Evolutionary conservation across 2,113 vertebrate species (phyloP).

Genomic region (Gallinago media): DNA sequence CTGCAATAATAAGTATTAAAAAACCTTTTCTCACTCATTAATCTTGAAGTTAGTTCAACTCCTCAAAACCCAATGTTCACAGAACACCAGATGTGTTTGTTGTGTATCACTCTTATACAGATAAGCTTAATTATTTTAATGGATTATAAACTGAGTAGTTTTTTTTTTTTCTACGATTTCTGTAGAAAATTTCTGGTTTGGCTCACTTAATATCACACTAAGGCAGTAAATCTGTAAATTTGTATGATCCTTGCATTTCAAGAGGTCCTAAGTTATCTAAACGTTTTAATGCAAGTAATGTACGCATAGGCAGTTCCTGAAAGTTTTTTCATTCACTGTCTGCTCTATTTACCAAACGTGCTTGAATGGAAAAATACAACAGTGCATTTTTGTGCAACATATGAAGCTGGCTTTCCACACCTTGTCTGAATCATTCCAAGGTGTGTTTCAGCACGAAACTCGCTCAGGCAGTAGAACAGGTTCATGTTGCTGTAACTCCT

Average conservation of each 20-base stretch:
- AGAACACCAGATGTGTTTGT: background rate
- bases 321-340: background rate
- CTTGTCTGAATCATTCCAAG: slow-evolving; percentile 59
- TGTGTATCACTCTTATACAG: background rate
- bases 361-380: slow-evolving; percentile 69
- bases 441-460: slow-evolving; percentile 53
- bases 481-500: slow-evolving; percentile 66
- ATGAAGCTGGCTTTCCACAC: slow-evolving; percentile 53
- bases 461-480: slow-evolving; percentile 71
- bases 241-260: background rate
- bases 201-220: background rate
- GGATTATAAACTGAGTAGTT: background rate
- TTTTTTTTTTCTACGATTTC: background rate
- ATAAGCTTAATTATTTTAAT: background rate
- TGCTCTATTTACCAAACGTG: background rate
- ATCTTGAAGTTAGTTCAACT: background rate
- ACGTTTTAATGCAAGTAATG: background rate
- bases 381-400: slow-evolving; percentile 42
- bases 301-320: background rate
- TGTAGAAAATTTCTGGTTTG: background rate
- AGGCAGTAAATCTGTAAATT: background rate
- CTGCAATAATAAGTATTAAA: background rate
- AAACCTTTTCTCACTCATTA: background rate
- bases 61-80: background rate
- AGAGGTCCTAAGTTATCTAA: background rate